Percentiles rank a stretch among this genome's conserved stretches.
phyloP scores from a whole-genome alignment of 2,888 invertebrate genomes.

The Leptopterna dolabrata region DNA sequence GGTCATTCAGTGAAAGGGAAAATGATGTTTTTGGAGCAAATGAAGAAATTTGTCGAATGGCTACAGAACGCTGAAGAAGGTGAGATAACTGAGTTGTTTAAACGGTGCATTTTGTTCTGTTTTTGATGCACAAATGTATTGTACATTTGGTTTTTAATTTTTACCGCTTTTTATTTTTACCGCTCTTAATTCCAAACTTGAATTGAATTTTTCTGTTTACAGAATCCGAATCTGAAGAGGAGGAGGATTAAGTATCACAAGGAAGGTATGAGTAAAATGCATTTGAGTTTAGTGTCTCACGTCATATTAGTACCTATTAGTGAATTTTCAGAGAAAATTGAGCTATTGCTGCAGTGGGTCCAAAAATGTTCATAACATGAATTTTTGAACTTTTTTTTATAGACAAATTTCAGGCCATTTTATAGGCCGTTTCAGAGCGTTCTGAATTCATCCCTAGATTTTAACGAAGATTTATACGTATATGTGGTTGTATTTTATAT shows the following conservation, averaged over 20 bases:
- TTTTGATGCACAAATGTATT: not conserved
- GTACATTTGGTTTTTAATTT: not conserved
- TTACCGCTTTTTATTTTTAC: not conserved
- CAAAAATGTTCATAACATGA: too few species aligned
- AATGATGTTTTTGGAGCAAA: conserved; percentile 97
- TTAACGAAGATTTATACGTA: too few species aligned
- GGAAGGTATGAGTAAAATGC: conserved; percentile 16
- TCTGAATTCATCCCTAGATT: too few species aligned
- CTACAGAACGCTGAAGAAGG: conserved; percentile 95
- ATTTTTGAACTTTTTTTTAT: too few species aligned
- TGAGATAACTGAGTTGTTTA: conserved; percentile 63
- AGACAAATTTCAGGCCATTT: too few species aligned
- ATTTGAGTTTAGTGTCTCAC: not conserved
- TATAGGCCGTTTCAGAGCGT: too few species aligned
- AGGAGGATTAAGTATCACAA: conserved; percentile 67
- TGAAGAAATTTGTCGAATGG: conserved; percentile 98
- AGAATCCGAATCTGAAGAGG: conserved; percentile 73
- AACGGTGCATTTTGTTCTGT: not conserved
- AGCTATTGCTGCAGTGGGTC: too few species aligned
- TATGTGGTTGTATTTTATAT: too few species aligned
- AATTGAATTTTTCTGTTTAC: conserved; percentile 28
- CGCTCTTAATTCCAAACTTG: not conserved
- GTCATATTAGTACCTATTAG: too few species aligned
- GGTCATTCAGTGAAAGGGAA: conserved; percentile 94
- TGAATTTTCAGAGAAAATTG: too few species aligned